Evolutionary conservation across 92 coral and sea anemone genomes (phyloP), one percentile per base, ranked within the genome.

Genomic region (Pocillopora grandis): DNA sequence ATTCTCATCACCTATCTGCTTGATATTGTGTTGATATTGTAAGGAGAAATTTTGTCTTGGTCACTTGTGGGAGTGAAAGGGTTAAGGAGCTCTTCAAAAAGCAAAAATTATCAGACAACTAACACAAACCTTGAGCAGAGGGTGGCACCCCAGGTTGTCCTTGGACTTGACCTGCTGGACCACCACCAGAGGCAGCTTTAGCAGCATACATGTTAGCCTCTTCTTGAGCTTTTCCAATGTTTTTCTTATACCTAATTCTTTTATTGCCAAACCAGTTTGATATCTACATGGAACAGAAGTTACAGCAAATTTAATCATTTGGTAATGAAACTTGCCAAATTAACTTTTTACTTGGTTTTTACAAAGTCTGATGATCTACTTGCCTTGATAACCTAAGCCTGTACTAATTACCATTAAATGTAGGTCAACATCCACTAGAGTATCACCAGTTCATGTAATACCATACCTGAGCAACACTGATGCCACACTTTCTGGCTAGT

Each of bases 201-300:
- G 99, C 99, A 76, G 99, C 98, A 88, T 96, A 96, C 90, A 96
- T 83, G 71, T 94, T 96, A 42, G 99, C 99, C 76, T 96, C 99
- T 80, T 96, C 98, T 64, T 96, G 99, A 6, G 99, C 99, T 85
- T 96, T 96, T 23, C 98, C 99, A 69, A 96, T 96, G 81, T 96
- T 96, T 78, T 96, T 96, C 94, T 96, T 96, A 93, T 96, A 96
- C 55, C 99, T 82, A 82, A 94, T 96, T 89, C 99, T 80, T 75
- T 96, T 96, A 84, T 96, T 96, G 27, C 99, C 99, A 92, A 96
- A 96, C 99, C 99, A 96, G 71, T 96, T 96, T 27, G 99, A 96
- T 55, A 96, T 95, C 99, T 96, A 9, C 19, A 70, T 21, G 42
- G 21, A 69, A 14, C 7, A 70, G 23, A 70, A 33, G 52, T 42